Percentiles rank a stretch among this genome's conserved stretches.
phyloP scores from a whole-genome alignment of 1,140 invertebrate genomes.

The Tachypleus tridentatus region DNA sequence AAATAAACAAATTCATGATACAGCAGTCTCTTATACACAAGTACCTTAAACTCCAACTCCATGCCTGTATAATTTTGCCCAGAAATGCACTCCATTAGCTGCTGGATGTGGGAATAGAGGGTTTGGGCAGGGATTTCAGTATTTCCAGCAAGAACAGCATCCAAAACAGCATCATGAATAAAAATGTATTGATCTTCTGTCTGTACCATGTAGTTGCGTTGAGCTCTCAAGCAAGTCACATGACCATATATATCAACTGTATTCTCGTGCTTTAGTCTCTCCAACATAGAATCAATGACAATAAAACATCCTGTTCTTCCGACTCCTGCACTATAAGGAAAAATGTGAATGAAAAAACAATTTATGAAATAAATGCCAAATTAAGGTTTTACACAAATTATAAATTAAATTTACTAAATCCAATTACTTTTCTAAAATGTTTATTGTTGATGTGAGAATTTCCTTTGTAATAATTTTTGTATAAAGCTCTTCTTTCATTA shows the following conservation, averaged over 20 bases:
- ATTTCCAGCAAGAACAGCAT: conserved; percentile 88
- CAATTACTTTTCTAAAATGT: no score
- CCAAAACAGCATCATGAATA: conserved; percentile 92
- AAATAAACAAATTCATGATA: no score
- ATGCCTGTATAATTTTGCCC: conserved; percentile 87
- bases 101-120: conserved; percentile 86
- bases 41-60: conserved; percentile 92
- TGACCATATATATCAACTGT: conserved; percentile 98
- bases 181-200: conserved; percentile 99
- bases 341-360: not conserved
- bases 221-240: conserved; percentile 90
- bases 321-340: conserved; percentile 17
- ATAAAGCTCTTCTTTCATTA: no score
- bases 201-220: conserved; percentile 94
- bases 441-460: no score
- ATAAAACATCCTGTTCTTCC: conserved; percentile 96
- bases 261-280: conserved; percentile 85
- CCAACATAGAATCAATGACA: conserved; percentile 94
- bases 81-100: conserved; percentile 47
- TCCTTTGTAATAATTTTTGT: no score
- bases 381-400: no score
- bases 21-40: not conserved
- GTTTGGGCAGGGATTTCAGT: conserved; percentile 88
- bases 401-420: no score
- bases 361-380: no score